These are phyloP conservation scores for Thalassarche chlororhynchos DNA, from an alignment of 2,113 vertebrate genomes.

Conservation along the genomic window DNA sequence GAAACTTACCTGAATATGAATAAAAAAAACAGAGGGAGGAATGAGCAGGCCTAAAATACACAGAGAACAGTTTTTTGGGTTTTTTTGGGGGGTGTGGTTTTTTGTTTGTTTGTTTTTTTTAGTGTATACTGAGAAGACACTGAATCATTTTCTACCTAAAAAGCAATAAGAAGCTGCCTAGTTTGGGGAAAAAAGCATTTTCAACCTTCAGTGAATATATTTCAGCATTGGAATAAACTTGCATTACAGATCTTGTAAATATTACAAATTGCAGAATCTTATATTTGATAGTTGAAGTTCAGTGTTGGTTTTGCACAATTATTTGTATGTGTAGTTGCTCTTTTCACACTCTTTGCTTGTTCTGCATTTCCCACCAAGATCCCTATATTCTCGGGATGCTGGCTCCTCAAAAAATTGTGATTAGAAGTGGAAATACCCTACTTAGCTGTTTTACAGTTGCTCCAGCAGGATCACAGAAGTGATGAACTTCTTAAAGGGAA, in stretches of 20 bases:
- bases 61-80: background rate
- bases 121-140: background rate
- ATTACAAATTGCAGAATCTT: background rate
- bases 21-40: background rate
- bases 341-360: background rate
- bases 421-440: background rate
- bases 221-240: background rate
- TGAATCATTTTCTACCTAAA: background rate
- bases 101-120: background rate
- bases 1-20: background rate
- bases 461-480: background rate
- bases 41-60: background rate
- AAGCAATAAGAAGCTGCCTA: background rate
- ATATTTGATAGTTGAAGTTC: background rate
- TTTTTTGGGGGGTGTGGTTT: background rate
- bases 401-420: background rate
- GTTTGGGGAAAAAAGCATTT: background rate
- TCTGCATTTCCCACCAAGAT: background rate
- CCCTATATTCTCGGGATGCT: fast-evolving
- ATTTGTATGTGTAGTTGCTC: background rate
- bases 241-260: background rate
- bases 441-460: background rate
- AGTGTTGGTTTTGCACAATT: background rate
- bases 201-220: background rate
- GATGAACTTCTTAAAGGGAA: background rate